A percentile compares a stretch with the other conserved stretches of the same genome.
phyloP scores from a whole-genome alignment of 2,888 invertebrate genomes.

The Drosophila anceps region DNA sequence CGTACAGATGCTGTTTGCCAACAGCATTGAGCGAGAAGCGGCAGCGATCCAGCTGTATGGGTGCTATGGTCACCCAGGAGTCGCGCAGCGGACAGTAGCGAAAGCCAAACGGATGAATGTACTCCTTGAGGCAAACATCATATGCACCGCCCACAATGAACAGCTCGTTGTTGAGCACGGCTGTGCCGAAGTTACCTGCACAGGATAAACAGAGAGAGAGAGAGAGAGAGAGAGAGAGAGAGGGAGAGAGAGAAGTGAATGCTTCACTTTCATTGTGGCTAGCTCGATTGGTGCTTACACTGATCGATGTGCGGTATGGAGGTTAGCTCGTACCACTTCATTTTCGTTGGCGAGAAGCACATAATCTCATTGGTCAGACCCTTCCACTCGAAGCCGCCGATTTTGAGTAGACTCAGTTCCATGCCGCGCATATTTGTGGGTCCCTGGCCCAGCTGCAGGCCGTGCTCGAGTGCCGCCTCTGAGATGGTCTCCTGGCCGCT shows the following conservation, averaged over 20 bases:
- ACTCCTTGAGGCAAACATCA: constrained; percentile 88
- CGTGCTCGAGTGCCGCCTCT: constrained; percentile 16
- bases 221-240: not conserved
- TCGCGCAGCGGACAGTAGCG: constrained; percentile 88
- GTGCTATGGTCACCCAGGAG: constrained; percentile 89
- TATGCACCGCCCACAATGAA: constrained; percentile 91
- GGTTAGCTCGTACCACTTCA: constrained; percentile 89
- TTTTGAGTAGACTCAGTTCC: constrained; percentile 89
- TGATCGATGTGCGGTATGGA: constrained; percentile 91
- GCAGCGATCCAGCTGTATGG: constrained; percentile 89
- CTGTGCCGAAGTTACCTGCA: constrained; percentile 88
- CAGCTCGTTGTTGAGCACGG: constrained; percentile 89
- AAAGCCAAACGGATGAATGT: constrained; percentile 91
- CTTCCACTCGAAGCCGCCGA: constrained; percentile 89
- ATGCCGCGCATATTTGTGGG: constrained; percentile 88
- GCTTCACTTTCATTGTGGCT: not conserved
- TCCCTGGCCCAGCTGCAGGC: constrained; percentile 30
- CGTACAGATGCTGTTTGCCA: constrained; percentile 86
- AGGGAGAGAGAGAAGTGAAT: not conserved
- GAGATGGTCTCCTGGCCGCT: not conserved
- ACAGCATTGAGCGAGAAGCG: constrained; percentile 89
- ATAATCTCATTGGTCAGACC: constrained; percentile 90
- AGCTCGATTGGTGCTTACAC: constrained; percentile 81
- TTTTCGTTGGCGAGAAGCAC: constrained; percentile 87
- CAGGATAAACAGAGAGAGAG: not conserved